These are phyloP conservation scores for Drosophila recens DNA, from an alignment of 2,888 invertebrate genomes.

Conservation along the genomic window DNA sequence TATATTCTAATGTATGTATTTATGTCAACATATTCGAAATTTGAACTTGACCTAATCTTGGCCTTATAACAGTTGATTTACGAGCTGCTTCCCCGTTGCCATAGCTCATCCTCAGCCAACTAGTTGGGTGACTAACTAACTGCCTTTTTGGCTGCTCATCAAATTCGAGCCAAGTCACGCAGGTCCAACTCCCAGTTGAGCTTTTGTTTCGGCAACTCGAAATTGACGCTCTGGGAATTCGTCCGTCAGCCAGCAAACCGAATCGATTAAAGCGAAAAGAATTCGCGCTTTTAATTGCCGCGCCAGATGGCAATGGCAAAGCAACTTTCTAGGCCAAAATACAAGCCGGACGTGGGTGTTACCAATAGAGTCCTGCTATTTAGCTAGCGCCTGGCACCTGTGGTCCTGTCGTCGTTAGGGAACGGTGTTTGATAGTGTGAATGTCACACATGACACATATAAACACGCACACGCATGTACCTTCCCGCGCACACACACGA, in stretches of 20 bases:
- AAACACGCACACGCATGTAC: slow-evolving; percentile 4
- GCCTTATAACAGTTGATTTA: slow-evolving; percentile 35
- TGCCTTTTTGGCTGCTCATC: slow-evolving; percentile 31
- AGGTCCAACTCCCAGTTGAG: slow-evolving; percentile 37
- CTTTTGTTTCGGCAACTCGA: slow-evolving; percentile 31
- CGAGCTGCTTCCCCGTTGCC: slow-evolving; percentile 12
- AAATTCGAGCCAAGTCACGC: slow-evolving; percentile 53
- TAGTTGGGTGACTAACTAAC: slow-evolving; percentile 24
- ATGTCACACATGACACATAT: slow-evolving; percentile 21
- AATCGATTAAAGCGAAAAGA: slow-evolving; percentile 71
- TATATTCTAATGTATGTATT: not conserved
- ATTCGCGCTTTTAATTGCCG: slow-evolving; percentile 69
- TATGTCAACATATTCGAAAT: not conserved
- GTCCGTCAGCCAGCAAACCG: slow-evolving; percentile 37
- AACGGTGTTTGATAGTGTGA: slow-evolving; percentile 40
- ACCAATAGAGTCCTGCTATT: slow-evolving; percentile 24
- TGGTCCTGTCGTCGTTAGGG: slow-evolving; percentile 23
- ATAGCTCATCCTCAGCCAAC: slow-evolving; percentile 26
- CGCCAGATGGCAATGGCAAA: slow-evolving; percentile 46
- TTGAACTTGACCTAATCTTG: slow-evolving; percentile 16
- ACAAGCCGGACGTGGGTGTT: not conserved
- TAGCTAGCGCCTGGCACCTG: slow-evolving; percentile 44
- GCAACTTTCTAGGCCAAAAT: slow-evolving; percentile 26
- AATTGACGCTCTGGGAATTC: slow-evolving; percentile 52
- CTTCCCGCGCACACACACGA: not conserved